Conservation (phyloP, 1,140 invertebrate species). For the Vollenhovia emeryi region DNA sequence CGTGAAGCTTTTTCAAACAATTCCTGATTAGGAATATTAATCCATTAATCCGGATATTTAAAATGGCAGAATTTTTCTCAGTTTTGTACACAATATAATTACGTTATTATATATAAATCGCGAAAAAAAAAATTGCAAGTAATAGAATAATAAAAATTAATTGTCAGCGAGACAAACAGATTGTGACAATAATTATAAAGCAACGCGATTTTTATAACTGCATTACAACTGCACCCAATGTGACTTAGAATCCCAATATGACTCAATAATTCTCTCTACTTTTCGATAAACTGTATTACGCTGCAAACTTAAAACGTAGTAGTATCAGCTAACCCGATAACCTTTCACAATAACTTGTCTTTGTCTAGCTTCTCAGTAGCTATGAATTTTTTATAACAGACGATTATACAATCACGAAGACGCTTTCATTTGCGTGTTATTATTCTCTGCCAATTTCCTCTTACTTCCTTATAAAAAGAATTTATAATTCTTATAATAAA, state of each 20-base stretch:
- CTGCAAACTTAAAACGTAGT: background rate
- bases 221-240: background rate
- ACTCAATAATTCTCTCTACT: background rate
- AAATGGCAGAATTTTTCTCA: background rate
- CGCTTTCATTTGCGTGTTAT: background rate
- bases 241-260: background rate
- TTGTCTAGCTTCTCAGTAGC: constrained; percentile 2
- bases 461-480: background rate
- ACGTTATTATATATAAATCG: background rate
- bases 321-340: constrained; percentile 23
- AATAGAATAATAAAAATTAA: background rate
- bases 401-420: background rate
- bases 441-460: background rate
- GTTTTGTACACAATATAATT: background rate
- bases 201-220: background rate
- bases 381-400: background rate
- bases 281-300: background rate
- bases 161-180: background rate
- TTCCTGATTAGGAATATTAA: background rate
- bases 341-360: constrained; percentile 2
- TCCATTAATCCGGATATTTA: constrained; percentile 6
- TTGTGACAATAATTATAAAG: background rate
- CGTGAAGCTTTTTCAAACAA: background rate
- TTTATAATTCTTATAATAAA: too few relatives aligned
- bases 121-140: background rate